A percentile compares a stretch with the other conserved stretches of the same genome.
Conservation (phyloP, 1,140 invertebrate genomes). For the Yoshiicerus persimilis region DNA sequence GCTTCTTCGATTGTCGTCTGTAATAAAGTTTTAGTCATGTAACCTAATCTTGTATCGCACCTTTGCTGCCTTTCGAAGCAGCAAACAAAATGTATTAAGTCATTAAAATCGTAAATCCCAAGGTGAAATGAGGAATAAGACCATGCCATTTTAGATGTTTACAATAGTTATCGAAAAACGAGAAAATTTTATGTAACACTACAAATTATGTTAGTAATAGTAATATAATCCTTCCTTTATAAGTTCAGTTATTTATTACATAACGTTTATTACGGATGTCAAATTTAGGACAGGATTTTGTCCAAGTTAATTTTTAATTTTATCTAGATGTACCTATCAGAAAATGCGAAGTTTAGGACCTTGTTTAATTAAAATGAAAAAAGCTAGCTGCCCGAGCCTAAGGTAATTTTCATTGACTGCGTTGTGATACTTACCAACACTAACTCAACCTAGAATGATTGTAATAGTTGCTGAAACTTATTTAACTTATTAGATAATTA, state of each 20-base stretch:
- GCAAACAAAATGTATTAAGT: neutral
- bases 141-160: neutral
- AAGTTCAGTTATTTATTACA: neutral
- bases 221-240: neutral
- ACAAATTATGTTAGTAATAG: neutral
- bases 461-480: no score
- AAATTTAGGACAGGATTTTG: no score
- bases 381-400: no score
- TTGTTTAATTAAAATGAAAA: neutral
- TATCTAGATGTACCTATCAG: neutral
- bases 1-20: neutral
- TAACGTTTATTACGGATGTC: neutral
- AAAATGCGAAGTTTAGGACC: neutral
- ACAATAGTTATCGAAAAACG: neutral
- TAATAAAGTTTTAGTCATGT: conserved; percentile 7
- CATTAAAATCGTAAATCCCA: neutral
- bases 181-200: neutral
- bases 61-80: neutral
- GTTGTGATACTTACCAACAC: no score
- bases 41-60: neutral
- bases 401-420: no score
- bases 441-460: no score
- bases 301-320: neutral
- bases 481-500: no score
- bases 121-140: neutral